A percentile compares a stretch with the other conserved stretches of the same genome.
Conservation (phyloP, 2,888 invertebrate species). For the Noctua comes region DNA sequence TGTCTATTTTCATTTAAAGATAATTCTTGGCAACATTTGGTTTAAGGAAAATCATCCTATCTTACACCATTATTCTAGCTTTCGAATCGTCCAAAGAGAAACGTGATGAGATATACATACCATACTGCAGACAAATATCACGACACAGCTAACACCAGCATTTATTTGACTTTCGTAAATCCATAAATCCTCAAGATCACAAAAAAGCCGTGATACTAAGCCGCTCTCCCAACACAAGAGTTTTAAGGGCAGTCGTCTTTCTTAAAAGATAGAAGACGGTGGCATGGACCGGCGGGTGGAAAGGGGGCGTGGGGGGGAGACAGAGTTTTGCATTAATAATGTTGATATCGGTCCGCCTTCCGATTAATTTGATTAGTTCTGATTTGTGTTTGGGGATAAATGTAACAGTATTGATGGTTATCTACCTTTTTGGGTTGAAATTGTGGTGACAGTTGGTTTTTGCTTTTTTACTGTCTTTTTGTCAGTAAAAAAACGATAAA, state of each 20-base stretch:
- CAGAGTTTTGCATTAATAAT: conserved; percentile 89
- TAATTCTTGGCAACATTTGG: background rate
- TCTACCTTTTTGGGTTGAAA: conserved; percentile 43
- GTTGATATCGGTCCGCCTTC: conserved; percentile 87
- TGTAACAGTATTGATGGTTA: conserved; percentile 66
- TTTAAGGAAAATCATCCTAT: background rate
- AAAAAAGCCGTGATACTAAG: conserved; percentile 19
- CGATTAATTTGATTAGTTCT: conserved; percentile 90
- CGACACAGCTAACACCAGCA: background rate
- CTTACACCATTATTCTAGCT: background rate
- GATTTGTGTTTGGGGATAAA: conserved; percentile 77
- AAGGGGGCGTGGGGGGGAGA: conserved; percentile 70
- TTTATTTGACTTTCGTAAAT: background rate
- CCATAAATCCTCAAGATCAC: background rate
- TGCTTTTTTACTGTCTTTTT: no score
- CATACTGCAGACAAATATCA: background rate
- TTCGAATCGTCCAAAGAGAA: background rate
- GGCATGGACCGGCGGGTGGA: conserved; percentile 63
- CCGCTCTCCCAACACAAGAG: conserved; percentile 39
- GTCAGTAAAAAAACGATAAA: background rate
- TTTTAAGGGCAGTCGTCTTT: conserved; percentile 77
- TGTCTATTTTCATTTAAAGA: background rate
- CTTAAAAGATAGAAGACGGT: conserved; percentile 76
- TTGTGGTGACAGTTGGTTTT: background rate
- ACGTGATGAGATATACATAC: background rate